Evolutionary conservation across 2,888 invertebrate species (phyloP).

Genomic region (Polydrusus pterygomalis): DNA sequence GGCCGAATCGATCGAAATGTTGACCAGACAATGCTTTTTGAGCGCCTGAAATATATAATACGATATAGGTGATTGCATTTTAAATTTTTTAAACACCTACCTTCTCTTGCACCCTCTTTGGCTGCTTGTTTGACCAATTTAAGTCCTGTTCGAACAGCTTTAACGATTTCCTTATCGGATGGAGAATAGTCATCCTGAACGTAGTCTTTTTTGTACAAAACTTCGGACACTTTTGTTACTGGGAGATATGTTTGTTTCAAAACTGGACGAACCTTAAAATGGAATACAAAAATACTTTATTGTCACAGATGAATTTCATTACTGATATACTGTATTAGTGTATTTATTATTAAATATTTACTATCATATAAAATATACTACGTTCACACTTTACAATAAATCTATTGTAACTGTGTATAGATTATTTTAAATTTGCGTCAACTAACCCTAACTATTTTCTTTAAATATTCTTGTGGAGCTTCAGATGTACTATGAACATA

Average conservation of each 20-base stretch:
- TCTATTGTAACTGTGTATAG: no score
- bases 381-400: no score
- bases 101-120: slow-evolving; percentile 64
- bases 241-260: slow-evolving; percentile 36
- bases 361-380: background rate
- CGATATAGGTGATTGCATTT: background rate
- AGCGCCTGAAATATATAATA: slow-evolving; percentile 61
- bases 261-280: slow-evolving; percentile 42
- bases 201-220: slow-evolving; percentile 49
- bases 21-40: slow-evolving; percentile 67
- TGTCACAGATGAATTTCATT: background rate
- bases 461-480: slow-evolving; percentile 56
- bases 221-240: slow-evolving; percentile 53
- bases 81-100: slow-evolving; percentile 19
- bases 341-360: background rate
- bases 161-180: slow-evolving; percentile 61
- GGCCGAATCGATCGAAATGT: slow-evolving; percentile 77
- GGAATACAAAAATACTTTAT: background rate
- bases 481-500: slow-evolving; percentile 58
- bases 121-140: slow-evolving; percentile 66
- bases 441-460: slow-evolving; percentile 60
- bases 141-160: slow-evolving; percentile 64
- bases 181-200: slow-evolving; percentile 28
- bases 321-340: no score
- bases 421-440: background rate